Evolutionary conservation across 2,797 vertebrate genomes (phyloP).

Genomic region (Sebastolobus altivelis): DNA sequence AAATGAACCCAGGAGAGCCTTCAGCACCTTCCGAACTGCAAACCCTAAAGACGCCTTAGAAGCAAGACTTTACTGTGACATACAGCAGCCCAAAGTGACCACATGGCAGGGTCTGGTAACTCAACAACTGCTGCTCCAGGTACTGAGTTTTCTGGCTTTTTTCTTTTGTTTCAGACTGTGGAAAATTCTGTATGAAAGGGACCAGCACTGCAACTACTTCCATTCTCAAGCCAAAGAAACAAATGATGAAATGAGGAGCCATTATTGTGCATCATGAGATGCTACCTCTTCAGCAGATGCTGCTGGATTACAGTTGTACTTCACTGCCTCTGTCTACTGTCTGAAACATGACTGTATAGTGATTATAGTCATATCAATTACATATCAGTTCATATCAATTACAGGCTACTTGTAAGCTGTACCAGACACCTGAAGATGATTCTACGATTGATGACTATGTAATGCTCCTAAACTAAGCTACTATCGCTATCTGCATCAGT

Average conservation of each 20-base stretch:
- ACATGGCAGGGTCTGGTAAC: neutral
- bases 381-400: neutral
- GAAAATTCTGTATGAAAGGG: neutral
- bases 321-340: neutral
- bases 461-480: neutral
- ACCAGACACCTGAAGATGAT: neutral
- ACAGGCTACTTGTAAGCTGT: constrained; percentile 1
- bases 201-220: neutral
- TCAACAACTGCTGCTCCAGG: neutral
- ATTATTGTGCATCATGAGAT: neutral
- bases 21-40: neutral
- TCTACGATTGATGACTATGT: neutral
- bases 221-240: neutral
- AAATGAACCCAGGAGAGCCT: constrained; percentile 21
- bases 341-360: neutral
- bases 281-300: constrained; percentile 32
- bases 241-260: constrained; percentile 3
- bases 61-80: neutral
- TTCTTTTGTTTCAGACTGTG: neutral
- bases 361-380: neutral
- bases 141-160: neutral
- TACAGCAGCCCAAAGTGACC: constrained; percentile 3
- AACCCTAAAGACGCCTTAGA: neutral
- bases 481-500: neutral
- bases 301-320: constrained; percentile 27